phyloP scores from a whole-genome alignment of 2,797 vertebrate genomes.

The Simalia tracyae region DNA sequence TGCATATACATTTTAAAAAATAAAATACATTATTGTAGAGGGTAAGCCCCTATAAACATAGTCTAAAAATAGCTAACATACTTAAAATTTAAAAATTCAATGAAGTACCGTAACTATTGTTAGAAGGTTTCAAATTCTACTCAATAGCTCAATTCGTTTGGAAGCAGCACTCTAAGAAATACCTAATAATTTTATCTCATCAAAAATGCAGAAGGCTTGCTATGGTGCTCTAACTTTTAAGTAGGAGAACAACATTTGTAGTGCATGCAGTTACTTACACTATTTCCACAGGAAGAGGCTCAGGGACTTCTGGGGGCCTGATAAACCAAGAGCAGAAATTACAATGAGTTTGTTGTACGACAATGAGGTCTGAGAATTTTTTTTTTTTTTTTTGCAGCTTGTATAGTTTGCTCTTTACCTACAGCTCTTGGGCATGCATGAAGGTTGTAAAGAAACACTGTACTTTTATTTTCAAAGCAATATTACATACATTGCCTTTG shows the following conservation, averaged over 20 bases:
- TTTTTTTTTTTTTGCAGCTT: not conserved
- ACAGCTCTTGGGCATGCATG: not conserved
- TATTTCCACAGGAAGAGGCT: not conserved
- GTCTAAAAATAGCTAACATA: not conserved
- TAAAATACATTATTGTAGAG: not conserved
- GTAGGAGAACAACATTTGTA: not conserved
- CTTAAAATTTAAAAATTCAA: not conserved
- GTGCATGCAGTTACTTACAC: not conserved
- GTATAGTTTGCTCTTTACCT: not conserved
- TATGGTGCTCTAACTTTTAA: not conserved
- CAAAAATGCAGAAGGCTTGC: not conserved
- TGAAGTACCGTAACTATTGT: not conserved
- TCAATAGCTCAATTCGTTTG: not conserved
- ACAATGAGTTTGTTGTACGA: not conserved
- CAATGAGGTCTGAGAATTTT: not conserved
- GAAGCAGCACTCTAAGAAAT: not conserved
- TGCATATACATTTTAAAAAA: not conserved
- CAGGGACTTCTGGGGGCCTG: not conserved
- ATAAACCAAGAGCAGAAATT: not conserved
- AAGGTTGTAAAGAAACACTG: too few species aligned
- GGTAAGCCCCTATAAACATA: not conserved
- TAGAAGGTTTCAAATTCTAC: not conserved
- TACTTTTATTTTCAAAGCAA: not conserved
- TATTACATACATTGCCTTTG: not conserved
- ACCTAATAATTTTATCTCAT: not conserved